Base-by-base conservation (phyloP, 30 jellyfish, hydroid and myxozoan genomes). In the Rhopilema esculentum region DNA sequence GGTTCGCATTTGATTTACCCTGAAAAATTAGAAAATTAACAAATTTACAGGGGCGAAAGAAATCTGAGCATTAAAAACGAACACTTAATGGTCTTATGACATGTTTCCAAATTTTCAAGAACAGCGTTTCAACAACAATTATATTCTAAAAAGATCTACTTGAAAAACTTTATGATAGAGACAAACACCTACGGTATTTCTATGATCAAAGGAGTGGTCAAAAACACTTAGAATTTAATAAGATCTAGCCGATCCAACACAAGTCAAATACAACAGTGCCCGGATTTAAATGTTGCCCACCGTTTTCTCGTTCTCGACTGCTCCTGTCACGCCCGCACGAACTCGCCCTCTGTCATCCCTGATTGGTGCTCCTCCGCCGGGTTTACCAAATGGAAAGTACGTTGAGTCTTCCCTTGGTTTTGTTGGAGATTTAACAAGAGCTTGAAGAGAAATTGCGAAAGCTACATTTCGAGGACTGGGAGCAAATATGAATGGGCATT, bases 321-420 rank as follows among this genome's bases (percentile, higher is more conserved):
- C 66, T 23, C 93, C 93, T 7, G 93, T 49, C 24, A 91, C 93
- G 49, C 51, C 27, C 0, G 97, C 77, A 4, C 65, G 81, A 4
- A 91, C 62, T 7, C 80, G 79, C n/a, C 97, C 97, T 27, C 49
- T 53, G 12, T 79, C 81, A 65, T 91, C 96, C 77, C 90, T 69
- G 78, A 91, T 91, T 32, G 97, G 97, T 16, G 96, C 97, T 19
- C 97, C 97, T 16, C 90, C 97, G 25, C 97, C 97, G 23, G 96
- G 96, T 57, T 79, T 88, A 19, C 96, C 96, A 49, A 69, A 88
- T 18, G 96, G 96, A 62, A 27, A 74, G 32, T 89, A 69, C 8
- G 66, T 82, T 70, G 92, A 66, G 28, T 32, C 27, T 27, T 79
- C 90, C 29, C 52, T 9, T 23, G 52, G 8, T 21, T 64, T 57